A percentile compares a stretch with the other conserved stretches of the same genome.
Evolutionary conservation across 2,797 vertebrate genomes (phyloP).

Genomic region (Tiaroga cobitis): DNA sequence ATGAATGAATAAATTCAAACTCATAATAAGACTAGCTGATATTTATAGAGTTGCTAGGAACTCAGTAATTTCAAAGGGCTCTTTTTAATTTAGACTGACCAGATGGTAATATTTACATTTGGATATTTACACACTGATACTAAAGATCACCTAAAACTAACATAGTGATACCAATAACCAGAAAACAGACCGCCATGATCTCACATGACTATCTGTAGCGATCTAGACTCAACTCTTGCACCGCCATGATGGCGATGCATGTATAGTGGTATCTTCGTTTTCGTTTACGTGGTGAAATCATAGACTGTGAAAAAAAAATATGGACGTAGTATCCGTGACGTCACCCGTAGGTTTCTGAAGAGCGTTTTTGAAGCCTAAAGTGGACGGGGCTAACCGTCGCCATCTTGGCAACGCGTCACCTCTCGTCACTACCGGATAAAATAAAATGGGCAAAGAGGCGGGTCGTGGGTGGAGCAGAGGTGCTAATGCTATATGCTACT

Average conservation of each 20-base stretch:
- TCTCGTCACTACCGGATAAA: too few relatives aligned
- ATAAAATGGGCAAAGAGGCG: too few relatives aligned
- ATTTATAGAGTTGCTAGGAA: slow-evolving; percentile 1
- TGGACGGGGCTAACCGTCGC: too few relatives aligned
- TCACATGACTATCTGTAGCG: not conserved
- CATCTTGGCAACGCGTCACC: too few relatives aligned
- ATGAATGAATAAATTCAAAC: not conserved
- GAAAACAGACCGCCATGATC: not conserved
- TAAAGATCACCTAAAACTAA: not conserved
- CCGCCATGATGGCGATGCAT: not conserved
- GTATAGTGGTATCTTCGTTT: not conserved
- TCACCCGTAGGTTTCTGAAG: too few relatives aligned
- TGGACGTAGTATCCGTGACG: too few relatives aligned
- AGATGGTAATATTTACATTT: slow-evolving; percentile 15
- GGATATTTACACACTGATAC: not conserved
- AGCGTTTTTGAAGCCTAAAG: too few relatives aligned
- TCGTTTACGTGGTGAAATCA: not conserved
- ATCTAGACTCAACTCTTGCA: not conserved
- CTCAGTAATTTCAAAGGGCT: not conserved
- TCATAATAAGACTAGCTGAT: not conserved
- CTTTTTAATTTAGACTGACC: not conserved
- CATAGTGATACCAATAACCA: not conserved
- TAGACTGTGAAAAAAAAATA: too few relatives aligned
- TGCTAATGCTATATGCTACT: too few relatives aligned
- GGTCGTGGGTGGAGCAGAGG: too few relatives aligned